Base-by-base conservation (phyloP, 2,888 invertebrate species). In the Stenichneumon culpator region DNA sequence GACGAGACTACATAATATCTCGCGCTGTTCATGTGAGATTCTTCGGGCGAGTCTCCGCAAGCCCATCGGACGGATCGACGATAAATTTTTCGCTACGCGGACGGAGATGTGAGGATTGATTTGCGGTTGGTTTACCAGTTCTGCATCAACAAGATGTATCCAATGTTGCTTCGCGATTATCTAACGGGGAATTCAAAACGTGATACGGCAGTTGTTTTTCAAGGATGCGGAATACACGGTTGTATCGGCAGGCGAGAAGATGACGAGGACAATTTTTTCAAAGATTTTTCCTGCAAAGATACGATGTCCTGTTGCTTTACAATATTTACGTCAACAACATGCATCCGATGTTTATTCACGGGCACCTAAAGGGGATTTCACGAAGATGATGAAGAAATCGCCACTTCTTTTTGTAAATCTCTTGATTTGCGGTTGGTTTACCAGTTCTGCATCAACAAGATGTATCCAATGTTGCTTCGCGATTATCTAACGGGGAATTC, bases 391-490 rank as follows among this genome's bases (percentile, higher is more conserved):
- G n/a, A n/a, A n/a, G n/a, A n/a, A n/a, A n/a, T n/a, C n/a, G n/a
- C n/a, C n/a, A n/a, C n/a, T n/a, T n/a, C n/a, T n/a, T n/a, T n/a
- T n/a, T n/a, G n/a, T n/a, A n/a, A n/a, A n/a, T n/a, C n/a, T n/a
- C n/a, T 70, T 47, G 63, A 82, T 84, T 79, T 79, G 82, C 44
- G 79, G 79, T 84, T 67, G 54, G 69, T 84, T 69, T 44, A 44
- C 63, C 44, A 72, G 57, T 77, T 77, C 39, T 28, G 19, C 39
- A 70, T 78, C 77, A 57, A 74, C 57, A 47, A 63, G 78, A 54
- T 11, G 75, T 39, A 65, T 74, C 57, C 77, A 11, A 68, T 52
- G 36, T 67, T 72, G 11, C 19, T 14, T 22, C 16, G 47, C 65
- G 39, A 39, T 70, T 70, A 16, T 16, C 63, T 47, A 80, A 80